Base-by-base conservation (phyloP, 2,888 invertebrate genomes). In the Rhamnusium bicolor region DNA sequence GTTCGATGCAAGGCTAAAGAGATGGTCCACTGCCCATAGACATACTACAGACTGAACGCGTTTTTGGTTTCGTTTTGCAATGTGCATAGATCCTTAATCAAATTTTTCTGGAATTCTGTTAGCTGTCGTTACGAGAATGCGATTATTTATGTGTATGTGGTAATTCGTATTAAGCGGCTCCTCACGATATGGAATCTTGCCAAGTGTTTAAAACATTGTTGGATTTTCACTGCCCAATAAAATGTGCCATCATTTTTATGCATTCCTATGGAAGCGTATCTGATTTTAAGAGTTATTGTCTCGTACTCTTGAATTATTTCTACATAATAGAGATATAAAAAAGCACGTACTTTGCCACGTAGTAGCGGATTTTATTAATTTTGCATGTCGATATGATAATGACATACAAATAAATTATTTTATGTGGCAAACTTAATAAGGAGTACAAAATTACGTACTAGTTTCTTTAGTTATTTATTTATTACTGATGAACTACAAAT, bases 71-170 rank as follows among this genome's bases (percentile, higher is more conserved):
- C 84, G 83, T 81, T 86, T 85, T 84, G 81, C 81, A 80, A 82
- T 83, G 85, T 83, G 86, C 86, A 87, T 87, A 87, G 87, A 87
- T 87, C 86, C 85, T 87, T 87, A 87, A 87, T 87, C 87, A 87
- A 87, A 87, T 86, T 87, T 87, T 87, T 87, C 85, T 86, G 86
- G 85, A 85, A 85, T 86, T 85, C 85, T 86, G 86, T 85, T 83
- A 83, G 85, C 86, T 86, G 86, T 87, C 86, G 85, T 82, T 84
- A 83, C 80, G 84, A 79, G 86, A 86, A 87, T 86, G 86, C 84
- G 81, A 79, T 82, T 84, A 84, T 84, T 84, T 84, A 83, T 83
- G 81, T 79, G 82, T 80, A 82, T 81, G 83, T 80, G 80, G 83
- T 84, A 83, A 83, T 83, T 82, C 83, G 81, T 82, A 83, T 83